These are phyloP conservation scores for Lithophane leautieri DNA, from an alignment of 2,888 invertebrate genomes.

Conservation along the genomic window DNA sequence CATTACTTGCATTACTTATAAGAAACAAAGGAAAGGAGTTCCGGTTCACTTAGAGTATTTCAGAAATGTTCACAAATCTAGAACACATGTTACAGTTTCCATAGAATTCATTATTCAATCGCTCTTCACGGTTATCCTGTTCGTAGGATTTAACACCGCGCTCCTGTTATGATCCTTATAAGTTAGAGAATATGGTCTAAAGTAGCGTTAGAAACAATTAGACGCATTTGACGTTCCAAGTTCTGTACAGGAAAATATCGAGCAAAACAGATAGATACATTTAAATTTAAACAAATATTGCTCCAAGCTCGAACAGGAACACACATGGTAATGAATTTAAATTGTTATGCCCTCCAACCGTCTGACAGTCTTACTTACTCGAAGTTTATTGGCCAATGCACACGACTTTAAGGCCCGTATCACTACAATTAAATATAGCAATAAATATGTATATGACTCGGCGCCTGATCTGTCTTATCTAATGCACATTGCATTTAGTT, in stretches of 20 bases:
- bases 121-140: slow-evolving; percentile 55
- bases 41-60: slow-evolving; percentile 1
- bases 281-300: slow-evolving; percentile 45
- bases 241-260: slow-evolving; percentile 55
- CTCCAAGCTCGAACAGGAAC: slow-evolving; percentile 44
- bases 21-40: slow-evolving; percentile 18
- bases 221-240: slow-evolving; percentile 45
- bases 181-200: background rate
- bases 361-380: slow-evolving; percentile 32
- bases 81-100: slow-evolving; percentile 33
- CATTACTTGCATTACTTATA: slow-evolving; percentile 8
- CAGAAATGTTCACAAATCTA: slow-evolving; percentile 18
- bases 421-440: slow-evolving; percentile 61
- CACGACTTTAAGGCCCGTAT: slow-evolving; percentile 50
- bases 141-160: slow-evolving; percentile 5
- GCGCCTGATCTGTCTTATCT: slow-evolving; percentile 82
- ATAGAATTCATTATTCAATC: slow-evolving; percentile 41
- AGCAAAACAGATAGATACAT: slow-evolving; percentile 36
- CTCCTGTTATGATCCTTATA: slow-evolving; percentile 21
- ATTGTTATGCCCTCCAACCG: slow-evolving; percentile 27
- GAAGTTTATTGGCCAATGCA: slow-evolving; percentile 43
- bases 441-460: slow-evolving; percentile 66
- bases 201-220: background rate
- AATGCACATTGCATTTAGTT: slow-evolving; percentile 88
- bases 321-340: slow-evolving; percentile 46